phyloP scores from a whole-genome alignment of 2,113 vertebrate species.

The Charina bottae region DNA sequence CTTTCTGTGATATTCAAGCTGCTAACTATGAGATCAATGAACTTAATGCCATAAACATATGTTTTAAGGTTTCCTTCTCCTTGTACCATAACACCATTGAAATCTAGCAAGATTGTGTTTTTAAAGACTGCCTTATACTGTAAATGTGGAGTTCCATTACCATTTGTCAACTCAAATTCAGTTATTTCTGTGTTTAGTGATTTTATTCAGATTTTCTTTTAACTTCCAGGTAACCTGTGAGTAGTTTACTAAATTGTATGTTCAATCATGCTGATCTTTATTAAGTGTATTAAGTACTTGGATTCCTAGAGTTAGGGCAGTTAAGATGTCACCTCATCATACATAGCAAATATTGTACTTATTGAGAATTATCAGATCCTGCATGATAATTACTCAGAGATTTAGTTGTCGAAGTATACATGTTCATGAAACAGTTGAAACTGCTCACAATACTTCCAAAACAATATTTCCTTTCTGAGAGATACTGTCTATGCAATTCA shows the following conservation, averaged over 20 bases:
- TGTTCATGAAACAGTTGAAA: background rate
- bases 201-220: background rate
- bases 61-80: background rate
- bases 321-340: background rate
- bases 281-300: background rate
- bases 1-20: background rate
- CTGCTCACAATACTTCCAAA: background rate
- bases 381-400: background rate
- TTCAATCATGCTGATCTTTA: background rate
- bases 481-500: background rate
- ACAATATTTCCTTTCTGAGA: background rate
- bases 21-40: background rate
- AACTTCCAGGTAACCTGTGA: background rate
- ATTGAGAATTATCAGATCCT: background rate
- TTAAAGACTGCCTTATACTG: background rate
- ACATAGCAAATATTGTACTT: background rate
- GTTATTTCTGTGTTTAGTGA: background rate
- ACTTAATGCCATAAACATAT: background rate
- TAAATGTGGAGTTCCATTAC: background rate
- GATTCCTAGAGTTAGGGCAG: background rate
- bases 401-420: background rate
- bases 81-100: background rate
- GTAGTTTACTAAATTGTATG: background rate
- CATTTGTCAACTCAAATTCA: background rate
- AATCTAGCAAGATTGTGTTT: background rate